A percentile compares a stretch with the other conserved stretches of the same genome.
Conservation (phyloP, 2,113 vertebrate genomes). For the Scolopax mira region DNA sequence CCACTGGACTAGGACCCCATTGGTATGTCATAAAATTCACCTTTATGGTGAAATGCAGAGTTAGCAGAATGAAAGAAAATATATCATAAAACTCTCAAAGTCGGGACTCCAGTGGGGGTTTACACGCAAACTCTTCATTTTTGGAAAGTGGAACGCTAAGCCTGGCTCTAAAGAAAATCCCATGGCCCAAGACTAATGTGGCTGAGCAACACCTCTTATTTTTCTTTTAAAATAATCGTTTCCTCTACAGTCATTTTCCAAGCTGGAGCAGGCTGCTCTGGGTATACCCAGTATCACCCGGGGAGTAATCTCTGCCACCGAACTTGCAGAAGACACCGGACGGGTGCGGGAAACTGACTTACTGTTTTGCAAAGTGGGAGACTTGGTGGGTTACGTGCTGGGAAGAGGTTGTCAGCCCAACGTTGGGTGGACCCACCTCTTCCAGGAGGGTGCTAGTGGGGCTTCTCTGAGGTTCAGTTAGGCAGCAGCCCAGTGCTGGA, state of each 20-base stretch:
- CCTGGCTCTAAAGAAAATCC: neutral
- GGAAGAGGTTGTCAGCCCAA: neutral
- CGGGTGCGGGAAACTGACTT: neutral
- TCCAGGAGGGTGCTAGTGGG: neutral
- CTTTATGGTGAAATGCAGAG: neutral
- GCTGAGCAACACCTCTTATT: neutral
- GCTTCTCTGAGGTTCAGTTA: neutral
- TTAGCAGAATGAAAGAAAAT: neutral
- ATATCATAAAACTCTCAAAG: neutral
- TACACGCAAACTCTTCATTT: neutral
- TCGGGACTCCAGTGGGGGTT: fast-evolving
- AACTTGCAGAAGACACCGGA: neutral
- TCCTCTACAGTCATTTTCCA: neutral
- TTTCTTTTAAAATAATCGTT: fast-evolving
- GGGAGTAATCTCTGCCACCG: neutral
- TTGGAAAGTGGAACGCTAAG: neutral
- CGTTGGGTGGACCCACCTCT: neutral
- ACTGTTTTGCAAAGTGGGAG: neutral
- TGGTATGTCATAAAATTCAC: neutral
- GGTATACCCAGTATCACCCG: neutral
- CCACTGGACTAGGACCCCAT: neutral
- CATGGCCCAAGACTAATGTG: neutral
- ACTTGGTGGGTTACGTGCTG: fast-evolving
- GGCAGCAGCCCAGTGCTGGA: neutral
- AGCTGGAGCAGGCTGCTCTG: fast-evolving